Evolutionary conservation across 2,888 invertebrate genomes (phyloP), one percentile per base, ranked within the genome.

Genomic region (Cryptus viduatorius): DNA sequence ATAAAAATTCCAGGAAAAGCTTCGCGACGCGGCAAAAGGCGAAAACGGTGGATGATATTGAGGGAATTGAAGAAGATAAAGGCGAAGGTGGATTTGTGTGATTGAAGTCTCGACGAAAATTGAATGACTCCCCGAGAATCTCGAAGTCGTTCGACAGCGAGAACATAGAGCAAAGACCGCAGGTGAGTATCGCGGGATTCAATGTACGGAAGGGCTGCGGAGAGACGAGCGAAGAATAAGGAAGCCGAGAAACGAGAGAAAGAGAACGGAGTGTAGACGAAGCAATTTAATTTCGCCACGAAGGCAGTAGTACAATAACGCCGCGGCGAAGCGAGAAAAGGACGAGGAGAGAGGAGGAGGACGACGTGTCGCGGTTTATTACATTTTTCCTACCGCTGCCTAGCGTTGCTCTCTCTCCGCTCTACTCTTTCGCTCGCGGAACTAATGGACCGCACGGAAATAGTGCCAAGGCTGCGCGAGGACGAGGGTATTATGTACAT

Each of bases 351-450:
- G 69, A 67, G 82, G 83, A 84, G 82, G 84, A 85, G 83, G 86
- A 76, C 87, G 89, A 90, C 89, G 89, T 89, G 89, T 90, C 89
- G 89, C 87, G 88, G 88, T 92, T 92, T 92, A 91, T 91, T 91
- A 90, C 90, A 91, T 92, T 91, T 90, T 92, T 90, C 87, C 87
- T 79, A 50, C 31, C 50, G 42, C 50, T 48, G 67, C 78, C 82
- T 82, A 37, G 24, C 67, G 42, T 59, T 16, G 69, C 19, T 61
- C 48, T 61, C 48, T 61, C 75, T 46, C 78, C 69, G 31, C 46
- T 69, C 72, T 69, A 19, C 67, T 72, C 61, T 73, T 69, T 68
- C 72, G 59, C 87, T 87, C 86, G 81, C 59, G 85, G 86, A 87
- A 89, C 88, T 90, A 91, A 92, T 91, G 90, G 90, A 90, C 89